Percentiles rank a stretch among this genome's conserved stretches.
Evolutionary conservation across 1,140 invertebrate species (phyloP).

Genomic region (Apis florea): DNA sequence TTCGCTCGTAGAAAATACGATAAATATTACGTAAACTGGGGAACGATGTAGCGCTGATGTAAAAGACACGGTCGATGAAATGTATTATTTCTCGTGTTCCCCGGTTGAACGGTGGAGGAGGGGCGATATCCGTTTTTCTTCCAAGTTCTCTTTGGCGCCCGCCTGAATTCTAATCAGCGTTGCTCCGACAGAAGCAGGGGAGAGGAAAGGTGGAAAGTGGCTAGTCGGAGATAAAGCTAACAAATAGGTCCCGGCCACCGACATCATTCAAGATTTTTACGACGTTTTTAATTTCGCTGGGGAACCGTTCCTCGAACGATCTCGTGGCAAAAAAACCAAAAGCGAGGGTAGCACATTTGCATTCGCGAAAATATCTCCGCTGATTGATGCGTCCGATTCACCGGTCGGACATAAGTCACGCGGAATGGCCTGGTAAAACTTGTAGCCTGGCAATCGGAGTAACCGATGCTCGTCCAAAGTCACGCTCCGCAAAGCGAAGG

Average conservation of each 20-base stretch:
- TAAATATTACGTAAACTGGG: neutral
- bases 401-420: neutral
- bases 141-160: neutral
- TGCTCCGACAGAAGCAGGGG: neutral
- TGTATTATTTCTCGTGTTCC: neutral
- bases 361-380: neutral
- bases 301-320: neutral
- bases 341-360: neutral
- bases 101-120: neutral
- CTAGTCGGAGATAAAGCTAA: conserved; percentile 21
- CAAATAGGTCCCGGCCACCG: conserved; percentile 9
- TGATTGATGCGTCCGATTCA: neutral
- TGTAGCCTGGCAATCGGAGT: neutral
- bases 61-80: neutral
- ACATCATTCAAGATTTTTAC: conserved; percentile 17
- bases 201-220: neutral
- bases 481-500: neutral
- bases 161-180: conserved; percentile 19
- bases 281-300: conserved; percentile 31
- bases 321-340: neutral
- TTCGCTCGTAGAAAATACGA: neutral
- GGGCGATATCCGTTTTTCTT: neutral
- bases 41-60: neutral
- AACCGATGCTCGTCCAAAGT: neutral
- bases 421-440: neutral